Conservation (phyloP, 2,113 vertebrate genomes). For the Glaucomys volans region DNA sequence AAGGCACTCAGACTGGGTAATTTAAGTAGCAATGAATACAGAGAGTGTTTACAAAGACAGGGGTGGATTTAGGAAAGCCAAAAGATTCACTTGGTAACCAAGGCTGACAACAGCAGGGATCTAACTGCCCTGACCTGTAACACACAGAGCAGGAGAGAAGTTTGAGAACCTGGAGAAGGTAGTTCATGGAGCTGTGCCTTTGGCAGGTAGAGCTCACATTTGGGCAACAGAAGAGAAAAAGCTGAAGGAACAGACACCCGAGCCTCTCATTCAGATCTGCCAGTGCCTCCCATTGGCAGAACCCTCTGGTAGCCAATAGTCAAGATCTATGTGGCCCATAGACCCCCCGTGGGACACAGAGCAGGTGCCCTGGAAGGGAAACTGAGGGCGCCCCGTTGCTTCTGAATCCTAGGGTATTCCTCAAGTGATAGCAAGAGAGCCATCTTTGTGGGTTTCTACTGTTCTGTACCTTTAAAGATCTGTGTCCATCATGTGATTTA, state of each 20-base stretch:
- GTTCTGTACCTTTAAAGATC: neutral
- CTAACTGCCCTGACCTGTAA: neutral
- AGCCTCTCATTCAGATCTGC: neutral
- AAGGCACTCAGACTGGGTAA: neutral
- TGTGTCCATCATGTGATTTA: neutral
- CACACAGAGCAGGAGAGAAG: neutral
- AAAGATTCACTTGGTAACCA: neutral
- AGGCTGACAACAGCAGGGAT: neutral
- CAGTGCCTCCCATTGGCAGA: neutral
- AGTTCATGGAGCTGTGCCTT: no score
- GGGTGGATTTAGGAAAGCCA: neutral
- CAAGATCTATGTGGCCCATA: neutral
- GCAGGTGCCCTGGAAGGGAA: neutral
- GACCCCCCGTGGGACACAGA: neutral
- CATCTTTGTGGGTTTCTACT: neutral
- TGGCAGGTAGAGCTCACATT: rapidly evolving
- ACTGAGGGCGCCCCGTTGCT: neutral
- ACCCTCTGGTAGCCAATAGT: neutral
- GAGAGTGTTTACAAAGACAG: neutral
- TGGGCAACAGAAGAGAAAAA: neutral
- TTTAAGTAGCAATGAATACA: neutral
- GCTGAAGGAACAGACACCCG: neutral
- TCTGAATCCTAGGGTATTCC: neutral
- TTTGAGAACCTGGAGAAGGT: neutral
- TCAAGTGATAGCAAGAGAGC: neutral